Evolutionary conservation across 2,113 vertebrate genomes (phyloP), one percentile per base, ranked within the genome.

Genomic region (Proteles cristata): DNA sequence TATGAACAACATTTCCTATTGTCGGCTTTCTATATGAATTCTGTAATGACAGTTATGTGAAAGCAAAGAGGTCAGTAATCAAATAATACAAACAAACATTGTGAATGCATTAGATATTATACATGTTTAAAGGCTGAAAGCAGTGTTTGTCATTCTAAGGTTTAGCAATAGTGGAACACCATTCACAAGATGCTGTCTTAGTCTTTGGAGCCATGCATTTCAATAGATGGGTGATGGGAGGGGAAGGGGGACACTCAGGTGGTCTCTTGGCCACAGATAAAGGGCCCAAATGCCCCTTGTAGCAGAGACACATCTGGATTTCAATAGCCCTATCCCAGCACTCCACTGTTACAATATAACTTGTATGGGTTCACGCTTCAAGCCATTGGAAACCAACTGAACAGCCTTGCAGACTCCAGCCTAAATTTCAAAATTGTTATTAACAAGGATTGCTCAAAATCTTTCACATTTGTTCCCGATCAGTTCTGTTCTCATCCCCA

Each of bases 221-320:
- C 76, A 85, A 7, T 43, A n/a, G 9, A 26, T 0, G 11, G n/a
- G 0, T 76, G 15, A 89, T 43, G n/a, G 28, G 11, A 65, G 3
- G 23, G 45, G 39, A 17, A 45, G 11, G 16, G 25, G 31, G 11
- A 19, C 35, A 39, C 5, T 45, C 80, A 39, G 48, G 5, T 82
- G 45, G 35, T 94, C 53, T 95, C 77, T 66, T 76, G 43, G 86
- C 77, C 96, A 96, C 82, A 95, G 25, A 33, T n/a, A 74, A 88
- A 82, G n/a, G 31, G 12, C 9, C 25, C 28, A 66, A 33, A 15
- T 5, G 12, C 88, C 45, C 45, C 2, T 74, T 6, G 26, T 85
- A 61, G 83, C 28, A 48, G 65, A 94, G 77, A 50, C 28, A 93
- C 21, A 91, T 17, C 31, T 94, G 31, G 48, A 61, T 55, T 73